These are phyloP conservation scores for Hyperoplus immaculatus DNA, from an alignment of 2,797 vertebrate species.

Conservation along the genomic window DNA sequence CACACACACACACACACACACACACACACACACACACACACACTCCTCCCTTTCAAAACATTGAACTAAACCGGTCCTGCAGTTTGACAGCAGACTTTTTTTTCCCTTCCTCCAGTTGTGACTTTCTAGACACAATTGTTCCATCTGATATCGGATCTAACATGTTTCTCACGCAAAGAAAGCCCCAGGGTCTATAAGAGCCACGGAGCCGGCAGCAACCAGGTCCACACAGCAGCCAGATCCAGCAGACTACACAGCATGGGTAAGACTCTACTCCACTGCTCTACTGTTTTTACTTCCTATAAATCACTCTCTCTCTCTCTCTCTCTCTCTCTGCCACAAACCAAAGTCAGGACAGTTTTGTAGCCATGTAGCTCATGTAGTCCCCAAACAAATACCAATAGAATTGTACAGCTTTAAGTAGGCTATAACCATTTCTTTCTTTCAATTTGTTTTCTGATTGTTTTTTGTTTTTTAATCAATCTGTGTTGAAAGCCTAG, in stretches of 20 bases:
- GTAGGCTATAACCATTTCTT: too few relatives aligned
- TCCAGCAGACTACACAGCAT: conserved; percentile 13
- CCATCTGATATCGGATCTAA: conserved; percentile 29
- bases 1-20: conserved; percentile 32
- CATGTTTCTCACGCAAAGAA: conserved; percentile 62
- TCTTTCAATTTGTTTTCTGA: too few relatives aligned
- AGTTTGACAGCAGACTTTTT: conserved; percentile 17
- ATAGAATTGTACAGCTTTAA: too few relatives aligned
- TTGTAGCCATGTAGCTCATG: neutral
- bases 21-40: conserved; percentile 28
- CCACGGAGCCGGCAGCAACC: neutral
- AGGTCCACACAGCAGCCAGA: neutral
- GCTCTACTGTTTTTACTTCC: neutral
- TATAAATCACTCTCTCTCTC: neutral
- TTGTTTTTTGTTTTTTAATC: too few relatives aligned
- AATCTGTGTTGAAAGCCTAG: too few relatives aligned
- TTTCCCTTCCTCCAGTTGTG: neutral
- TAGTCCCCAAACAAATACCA: too few relatives aligned
- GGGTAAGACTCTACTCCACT: conserved; percentile 16
- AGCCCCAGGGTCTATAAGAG: conserved; percentile 45
- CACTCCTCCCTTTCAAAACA: conserved; percentile 42
- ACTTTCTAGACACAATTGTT: conserved; percentile 7
- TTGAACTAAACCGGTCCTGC: conserved; percentile 46
- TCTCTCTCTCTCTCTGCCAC: neutral
- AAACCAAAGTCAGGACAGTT: neutral